These are phyloP conservation scores for Drosophila ustulata DNA, from an alignment of 2,888 invertebrate genomes.

Conservation along the genomic window DNA sequence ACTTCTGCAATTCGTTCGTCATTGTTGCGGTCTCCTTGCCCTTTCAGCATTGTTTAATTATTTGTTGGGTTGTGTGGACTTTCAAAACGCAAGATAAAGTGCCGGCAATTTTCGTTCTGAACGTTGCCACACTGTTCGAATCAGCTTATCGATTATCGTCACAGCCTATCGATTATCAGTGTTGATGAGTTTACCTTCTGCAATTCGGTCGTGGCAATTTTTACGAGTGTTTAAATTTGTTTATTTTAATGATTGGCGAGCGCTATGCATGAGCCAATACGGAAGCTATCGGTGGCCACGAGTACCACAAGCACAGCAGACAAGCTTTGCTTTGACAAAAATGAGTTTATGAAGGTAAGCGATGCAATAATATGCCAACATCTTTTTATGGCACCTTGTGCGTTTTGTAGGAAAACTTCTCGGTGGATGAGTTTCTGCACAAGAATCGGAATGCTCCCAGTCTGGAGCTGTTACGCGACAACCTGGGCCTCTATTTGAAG, in stretches of 20 bases:
- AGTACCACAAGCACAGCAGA: conserved; percentile 62
- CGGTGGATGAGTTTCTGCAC: conserved; percentile 95
- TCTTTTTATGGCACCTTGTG: neutral
- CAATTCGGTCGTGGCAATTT: conserved; percentile 55
- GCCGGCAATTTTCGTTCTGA: conserved; percentile 28
- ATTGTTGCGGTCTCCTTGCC: too few species aligned
- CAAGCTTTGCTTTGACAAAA: conserved; percentile 83
- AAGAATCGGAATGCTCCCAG: conserved; percentile 84
- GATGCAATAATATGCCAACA: neutral
- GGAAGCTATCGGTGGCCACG: conserved; percentile 41
- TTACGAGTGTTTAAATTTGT: conserved; percentile 16
- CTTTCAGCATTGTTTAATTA: too few species aligned
- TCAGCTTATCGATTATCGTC: conserved; percentile 24
- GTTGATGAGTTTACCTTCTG: conserved; percentile 12
- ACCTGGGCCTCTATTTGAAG: conserved; percentile 95
- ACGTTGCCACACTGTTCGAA: conserved; percentile 25
- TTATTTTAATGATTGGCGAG: neutral
- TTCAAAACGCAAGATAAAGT: neutral
- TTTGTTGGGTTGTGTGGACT: neutral
- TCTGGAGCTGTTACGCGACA: conserved; percentile 93
- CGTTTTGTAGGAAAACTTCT: conserved; percentile 91
- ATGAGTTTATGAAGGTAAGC: conserved; percentile 84
- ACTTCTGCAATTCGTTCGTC: neutral
- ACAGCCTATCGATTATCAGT: conserved; percentile 25
- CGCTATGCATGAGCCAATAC: conserved; percentile 57